Conservation (phyloP, 2,888 invertebrate genomes). For the Chydorus sphaericus region DNA sequence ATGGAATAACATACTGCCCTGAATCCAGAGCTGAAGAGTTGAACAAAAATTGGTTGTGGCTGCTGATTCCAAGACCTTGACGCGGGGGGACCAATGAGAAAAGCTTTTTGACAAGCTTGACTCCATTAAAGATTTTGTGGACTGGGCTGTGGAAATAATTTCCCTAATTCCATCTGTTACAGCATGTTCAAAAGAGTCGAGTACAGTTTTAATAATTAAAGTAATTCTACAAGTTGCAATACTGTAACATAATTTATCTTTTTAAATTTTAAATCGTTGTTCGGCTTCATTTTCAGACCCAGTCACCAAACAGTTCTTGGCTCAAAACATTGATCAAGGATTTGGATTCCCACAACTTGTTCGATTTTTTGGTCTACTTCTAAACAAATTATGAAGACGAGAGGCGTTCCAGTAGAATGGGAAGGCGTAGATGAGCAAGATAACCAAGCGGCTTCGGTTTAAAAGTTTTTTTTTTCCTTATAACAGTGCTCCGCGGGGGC, state of each 20-base stretch:
- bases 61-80: constrained; percentile 86
- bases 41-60: constrained; percentile 25
- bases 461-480: constrained; percentile 10
- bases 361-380: constrained; percentile 95
- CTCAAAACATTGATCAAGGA: constrained; percentile 62
- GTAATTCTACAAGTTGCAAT: constrained; percentile 59
- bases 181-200: constrained; percentile 73
- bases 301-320: constrained; percentile 77
- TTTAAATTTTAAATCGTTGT: too few species aligned
- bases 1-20: constrained; percentile 78
- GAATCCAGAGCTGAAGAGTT: constrained; percentile 48
- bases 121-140: constrained; percentile 49
- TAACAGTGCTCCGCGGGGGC: background rate
- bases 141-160: constrained; percentile 81
- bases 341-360: constrained; percentile 93
- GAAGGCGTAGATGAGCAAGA: constrained; percentile 13
- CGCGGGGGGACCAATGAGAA: constrained; percentile 70
- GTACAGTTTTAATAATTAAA: constrained; percentile 72
- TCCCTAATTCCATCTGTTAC: constrained; percentile 79
- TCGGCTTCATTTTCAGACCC: too few species aligned
- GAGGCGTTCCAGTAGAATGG: constrained; percentile 30
- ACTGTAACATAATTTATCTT: too few species aligned
- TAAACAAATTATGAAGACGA: constrained; percentile 55
- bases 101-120: constrained; percentile 65
- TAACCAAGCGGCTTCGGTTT: constrained; percentile 12